Percentiles rank a stretch among this genome's conserved stretches.
phyloP scores from a whole-genome alignment of 2,888 invertebrate genomes.

The Rugalucina vietnamica region DNA sequence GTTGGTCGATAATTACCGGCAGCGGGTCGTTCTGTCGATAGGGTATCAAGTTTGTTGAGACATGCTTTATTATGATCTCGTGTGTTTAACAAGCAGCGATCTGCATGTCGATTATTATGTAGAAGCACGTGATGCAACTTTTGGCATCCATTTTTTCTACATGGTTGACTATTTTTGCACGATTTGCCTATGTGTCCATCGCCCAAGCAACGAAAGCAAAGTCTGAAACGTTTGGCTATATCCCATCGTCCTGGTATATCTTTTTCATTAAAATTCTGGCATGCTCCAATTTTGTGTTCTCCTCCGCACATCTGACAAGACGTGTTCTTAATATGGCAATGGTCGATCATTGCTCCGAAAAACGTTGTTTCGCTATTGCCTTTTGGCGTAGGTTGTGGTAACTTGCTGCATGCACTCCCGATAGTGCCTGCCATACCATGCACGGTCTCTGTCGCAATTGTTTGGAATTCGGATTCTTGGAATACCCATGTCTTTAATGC shows the following conservation, averaged over 20 bases:
- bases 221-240: conserved; percentile 1
- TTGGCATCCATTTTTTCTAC: conserved; percentile 9
- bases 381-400: background rate
- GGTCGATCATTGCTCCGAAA: background rate
- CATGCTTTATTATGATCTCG: no score
- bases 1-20: no score
- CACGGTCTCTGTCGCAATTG: conserved; percentile 25
- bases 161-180: conserved; percentile 5
- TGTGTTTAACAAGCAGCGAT: no score
- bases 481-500: conserved; percentile 23
- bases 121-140: background rate
- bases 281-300: conserved; percentile 14
- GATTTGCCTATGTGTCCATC: conserved; percentile 26
- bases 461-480: conserved; percentile 37
- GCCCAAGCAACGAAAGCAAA: conserved; percentile 41
- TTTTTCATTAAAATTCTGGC: conserved; percentile 15
- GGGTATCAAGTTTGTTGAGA: no score
- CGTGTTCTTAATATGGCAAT: background rate
- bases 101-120: no score
- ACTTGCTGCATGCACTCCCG: background rate
- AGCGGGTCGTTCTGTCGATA: no score
- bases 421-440: no score
- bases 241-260: conserved; percentile 6
- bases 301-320: background rate
- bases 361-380: background rate